Percentiles rank a stretch among this genome's conserved stretches.
Conservation (phyloP, 2,797 vertebrate species). For the Taenioides sp. region DNA sequence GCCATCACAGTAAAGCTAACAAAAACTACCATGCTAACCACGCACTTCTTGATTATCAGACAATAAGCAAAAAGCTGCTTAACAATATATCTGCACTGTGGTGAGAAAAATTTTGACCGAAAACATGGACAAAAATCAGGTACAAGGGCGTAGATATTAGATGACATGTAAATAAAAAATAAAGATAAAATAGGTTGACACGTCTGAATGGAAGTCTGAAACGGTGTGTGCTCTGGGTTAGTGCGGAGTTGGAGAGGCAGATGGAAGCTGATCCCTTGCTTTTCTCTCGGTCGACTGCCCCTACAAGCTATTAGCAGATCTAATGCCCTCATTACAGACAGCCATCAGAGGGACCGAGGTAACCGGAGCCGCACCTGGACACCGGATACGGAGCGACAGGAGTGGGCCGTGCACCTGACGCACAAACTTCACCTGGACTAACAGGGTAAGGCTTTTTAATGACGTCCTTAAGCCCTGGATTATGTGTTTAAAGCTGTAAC, state of each 20-base stretch:
- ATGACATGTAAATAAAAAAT: no score
- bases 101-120: neutral
- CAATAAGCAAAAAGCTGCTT: no score
- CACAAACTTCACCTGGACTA: neutral
- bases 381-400: constrained; percentile 55
- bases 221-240: constrained; percentile 10
- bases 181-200: neutral
- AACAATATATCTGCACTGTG: no score
- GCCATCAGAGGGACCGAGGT: constrained; percentile 57
- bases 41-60: no score
- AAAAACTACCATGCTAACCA: no score
- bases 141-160: no score
- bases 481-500: neutral
- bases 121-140: neutral
- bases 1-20: no score
- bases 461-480: neutral
- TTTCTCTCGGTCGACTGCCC: constrained; percentile 78
- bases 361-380: constrained; percentile 60
- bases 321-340: constrained; percentile 94
- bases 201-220: neutral
- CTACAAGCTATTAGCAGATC: constrained; percentile 90
- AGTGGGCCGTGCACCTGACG: constrained; percentile 55
- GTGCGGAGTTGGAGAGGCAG: constrained; percentile 22
- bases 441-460: neutral
- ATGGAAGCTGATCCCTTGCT: constrained; percentile 73